Conservation (phyloP, 2,113 vertebrate genomes). For the Marmota flaviventris region DNA sequence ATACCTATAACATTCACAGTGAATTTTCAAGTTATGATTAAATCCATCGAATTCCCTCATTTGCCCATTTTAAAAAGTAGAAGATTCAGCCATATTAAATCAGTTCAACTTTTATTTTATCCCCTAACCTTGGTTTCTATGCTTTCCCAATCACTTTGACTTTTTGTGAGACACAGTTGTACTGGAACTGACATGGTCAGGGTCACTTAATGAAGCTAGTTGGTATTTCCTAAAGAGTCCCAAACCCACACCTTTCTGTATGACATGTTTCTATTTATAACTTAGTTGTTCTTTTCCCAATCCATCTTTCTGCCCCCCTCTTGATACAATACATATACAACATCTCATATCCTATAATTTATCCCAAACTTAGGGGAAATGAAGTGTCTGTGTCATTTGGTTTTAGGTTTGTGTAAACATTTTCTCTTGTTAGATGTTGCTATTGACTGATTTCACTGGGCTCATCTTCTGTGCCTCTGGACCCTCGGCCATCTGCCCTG, state of each 20-base stretch:
- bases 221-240: not conserved
- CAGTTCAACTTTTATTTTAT: not conserved
- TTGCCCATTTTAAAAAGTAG: conserved; percentile 57
- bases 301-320: not conserved
- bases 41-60: conserved; percentile 55
- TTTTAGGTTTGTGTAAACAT: not conserved
- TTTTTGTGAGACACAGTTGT: not conserved
- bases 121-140: not conserved
- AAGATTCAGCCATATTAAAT: conserved; percentile 49
- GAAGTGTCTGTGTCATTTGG: not conserved
- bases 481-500: not conserved
- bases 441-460: not conserved
- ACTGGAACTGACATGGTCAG: not conserved
- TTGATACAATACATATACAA: not conserved
- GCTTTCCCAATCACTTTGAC: conserved; percentile 6
- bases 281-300: not conserved
- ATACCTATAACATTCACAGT: conserved; percentile 45
- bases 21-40: conserved; percentile 65
- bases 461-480: not conserved
- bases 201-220: not conserved
- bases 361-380: not conserved
- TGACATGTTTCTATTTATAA: not conserved
- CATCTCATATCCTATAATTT: not conserved
- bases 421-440: not conserved
- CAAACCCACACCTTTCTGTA: not conserved